Evolutionary conservation across 1,140 invertebrate species (phyloP).

Genomic region (Paralvinella palmiformis): DNA sequence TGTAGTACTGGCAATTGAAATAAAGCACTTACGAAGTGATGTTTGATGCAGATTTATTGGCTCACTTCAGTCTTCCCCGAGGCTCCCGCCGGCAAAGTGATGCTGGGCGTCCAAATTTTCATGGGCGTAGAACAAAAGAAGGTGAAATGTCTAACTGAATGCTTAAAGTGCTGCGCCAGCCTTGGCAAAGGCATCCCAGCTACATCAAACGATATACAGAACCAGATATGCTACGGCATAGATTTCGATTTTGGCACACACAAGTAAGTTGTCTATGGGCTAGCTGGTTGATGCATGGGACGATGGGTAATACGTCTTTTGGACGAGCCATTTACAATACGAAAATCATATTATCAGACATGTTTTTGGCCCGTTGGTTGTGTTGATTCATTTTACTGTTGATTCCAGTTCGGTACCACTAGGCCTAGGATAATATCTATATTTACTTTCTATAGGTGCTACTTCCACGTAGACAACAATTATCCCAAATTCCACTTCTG

Average conservation of each 20-base stretch:
- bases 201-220: background rate
- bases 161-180: background rate
- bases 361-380: too few species aligned
- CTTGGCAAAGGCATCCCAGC: background rate
- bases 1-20: background rate
- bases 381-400: slow-evolving; percentile 1
- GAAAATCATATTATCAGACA: too few species aligned
- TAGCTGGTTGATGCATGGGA: background rate
- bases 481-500: background rate
- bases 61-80: background rate
- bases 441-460: background rate
- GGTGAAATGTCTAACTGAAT: background rate
- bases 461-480: background rate
- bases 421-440: too few species aligned
- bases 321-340: too few species aligned
- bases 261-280: background rate
- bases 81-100: background rate
- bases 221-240: slow-evolving; percentile 3
- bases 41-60: background rate
- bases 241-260: slow-evolving; percentile 8
- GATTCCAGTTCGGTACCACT: too few species aligned
- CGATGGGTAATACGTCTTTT: too few species aligned
- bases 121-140: background rate
- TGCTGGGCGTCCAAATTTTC: background rate
- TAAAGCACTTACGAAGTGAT: background rate